Conservation (phyloP, 2,797 vertebrate genomes). For the Heterohyrax brucei region DNA sequence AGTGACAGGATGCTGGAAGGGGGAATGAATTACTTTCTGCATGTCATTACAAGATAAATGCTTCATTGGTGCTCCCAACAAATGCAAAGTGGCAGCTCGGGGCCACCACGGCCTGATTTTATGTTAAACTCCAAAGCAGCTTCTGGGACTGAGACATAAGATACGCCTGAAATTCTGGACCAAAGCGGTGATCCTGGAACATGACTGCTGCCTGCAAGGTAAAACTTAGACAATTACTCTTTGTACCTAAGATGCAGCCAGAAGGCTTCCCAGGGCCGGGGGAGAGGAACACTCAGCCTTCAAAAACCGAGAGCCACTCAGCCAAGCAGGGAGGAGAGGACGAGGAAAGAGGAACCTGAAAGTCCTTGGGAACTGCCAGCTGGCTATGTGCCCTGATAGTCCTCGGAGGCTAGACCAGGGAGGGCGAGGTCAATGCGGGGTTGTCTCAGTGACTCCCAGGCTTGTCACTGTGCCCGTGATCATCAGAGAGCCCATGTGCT, state of each 20-base stretch:
- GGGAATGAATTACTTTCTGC: background rate
- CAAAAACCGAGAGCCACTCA: fast-evolving
- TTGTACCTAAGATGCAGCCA: fast-evolving
- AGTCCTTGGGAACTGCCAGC: background rate
- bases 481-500: background rate
- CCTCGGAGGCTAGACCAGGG: background rate
- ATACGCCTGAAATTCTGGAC: background rate
- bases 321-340: background rate
- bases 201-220: background rate
- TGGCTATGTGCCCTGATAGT: too few relatives aligned
- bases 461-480: background rate
- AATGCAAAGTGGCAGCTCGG: fast-evolving
- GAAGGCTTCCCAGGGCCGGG: fast-evolving
- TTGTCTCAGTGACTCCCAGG: background rate
- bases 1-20: background rate
- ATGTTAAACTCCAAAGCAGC: too few relatives aligned
- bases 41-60: fast-evolving
- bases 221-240: background rate
- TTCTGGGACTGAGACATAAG: background rate
- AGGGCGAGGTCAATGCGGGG: background rate
- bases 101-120: background rate
- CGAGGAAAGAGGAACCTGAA: background rate
- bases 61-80: background rate
- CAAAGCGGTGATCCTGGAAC: too few relatives aligned
- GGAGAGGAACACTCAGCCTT: background rate